Percentiles rank a stretch among this genome's conserved stretches.
Conservation (phyloP, 2,888 invertebrate genomes). For the Apotomis betuletana region DNA sequence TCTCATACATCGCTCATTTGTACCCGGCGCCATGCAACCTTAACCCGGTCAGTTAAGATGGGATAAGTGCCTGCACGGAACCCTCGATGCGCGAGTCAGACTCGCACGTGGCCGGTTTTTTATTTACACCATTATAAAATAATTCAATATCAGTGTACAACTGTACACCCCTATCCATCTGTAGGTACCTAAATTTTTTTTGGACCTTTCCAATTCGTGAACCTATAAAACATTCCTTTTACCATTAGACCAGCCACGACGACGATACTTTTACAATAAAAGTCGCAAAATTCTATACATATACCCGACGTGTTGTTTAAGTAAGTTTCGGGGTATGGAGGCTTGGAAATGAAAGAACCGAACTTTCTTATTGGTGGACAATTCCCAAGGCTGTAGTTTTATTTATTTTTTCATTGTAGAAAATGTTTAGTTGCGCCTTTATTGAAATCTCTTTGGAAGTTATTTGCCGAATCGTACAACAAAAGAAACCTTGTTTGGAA, state of each 20-base stretch:
- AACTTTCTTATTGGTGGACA: slow-evolving; percentile 4
- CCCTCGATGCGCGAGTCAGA: too few species aligned
- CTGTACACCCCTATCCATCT: too few species aligned
- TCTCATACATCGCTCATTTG: too few species aligned
- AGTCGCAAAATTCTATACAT: not conserved
- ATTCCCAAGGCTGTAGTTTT: slow-evolving; percentile 10
- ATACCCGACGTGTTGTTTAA: not conserved
- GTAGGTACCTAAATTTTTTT: not conserved
- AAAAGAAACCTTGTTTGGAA: slow-evolving; percentile 18
- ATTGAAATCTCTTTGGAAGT: slow-evolving; percentile 7
- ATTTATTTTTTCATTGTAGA: slow-evolving; percentile 5
- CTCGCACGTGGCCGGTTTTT: too few species aligned
- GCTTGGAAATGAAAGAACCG: slow-evolving; percentile 13
- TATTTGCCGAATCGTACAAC: slow-evolving; percentile 18
- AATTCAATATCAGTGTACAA: too few species aligned
- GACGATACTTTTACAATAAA: slow-evolving; percentile 5
- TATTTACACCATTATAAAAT: too few species aligned
- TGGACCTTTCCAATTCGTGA: not conserved
- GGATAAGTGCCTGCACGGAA: too few species aligned
- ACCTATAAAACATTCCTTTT: slow-evolving; percentile 3
- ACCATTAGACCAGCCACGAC: not conserved
- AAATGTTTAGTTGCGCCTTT: slow-evolving; percentile 11
- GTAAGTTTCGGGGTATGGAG: not conserved
- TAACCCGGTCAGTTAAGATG: too few species aligned
- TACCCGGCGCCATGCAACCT: too few species aligned